Conservation (phyloP, 37 sponge, comb jelly and placozoan genomes). For the Aplysina aerophoba region DNA sequence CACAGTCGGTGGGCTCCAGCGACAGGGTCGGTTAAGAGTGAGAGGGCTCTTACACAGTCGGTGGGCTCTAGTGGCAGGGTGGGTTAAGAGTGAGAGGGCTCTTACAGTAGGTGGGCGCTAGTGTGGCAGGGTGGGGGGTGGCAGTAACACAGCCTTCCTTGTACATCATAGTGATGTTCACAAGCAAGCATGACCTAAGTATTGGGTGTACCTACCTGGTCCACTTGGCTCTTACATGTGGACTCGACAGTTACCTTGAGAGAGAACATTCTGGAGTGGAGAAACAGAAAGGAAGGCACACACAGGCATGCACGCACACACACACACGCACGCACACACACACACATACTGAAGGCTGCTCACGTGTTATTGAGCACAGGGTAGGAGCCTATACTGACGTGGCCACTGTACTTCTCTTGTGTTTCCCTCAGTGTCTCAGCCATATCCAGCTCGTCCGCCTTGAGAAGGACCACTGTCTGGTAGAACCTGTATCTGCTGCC, state of each 20-base stretch:
- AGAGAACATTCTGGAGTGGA: background rate
- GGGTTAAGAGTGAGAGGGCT: no score
- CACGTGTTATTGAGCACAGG: slow-evolving; percentile 36
- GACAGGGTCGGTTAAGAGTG: no score
- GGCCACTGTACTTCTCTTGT: slow-evolving; percentile 42
- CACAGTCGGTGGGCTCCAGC: no score
- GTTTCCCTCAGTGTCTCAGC: slow-evolving; percentile 47
- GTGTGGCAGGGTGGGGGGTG: no score
- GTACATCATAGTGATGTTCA: no score
- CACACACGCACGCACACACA: slow-evolving; percentile 6
- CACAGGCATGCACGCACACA: background rate
- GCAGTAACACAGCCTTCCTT: no score
- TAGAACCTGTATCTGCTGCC: slow-evolving; percentile 40
- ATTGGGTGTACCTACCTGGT: slow-evolving; percentile 62
- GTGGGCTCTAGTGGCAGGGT: no score
- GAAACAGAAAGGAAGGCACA: no score
- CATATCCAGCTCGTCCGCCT: slow-evolving; percentile 58
- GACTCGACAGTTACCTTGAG: slow-evolving; percentile 69
- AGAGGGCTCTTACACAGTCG: no score
- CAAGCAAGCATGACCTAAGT: no score
- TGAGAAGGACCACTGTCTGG: slow-evolving; percentile 57
- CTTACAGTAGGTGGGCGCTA: no score
- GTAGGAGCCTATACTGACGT: slow-evolving; percentile 81
- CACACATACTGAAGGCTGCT: slow-evolving; percentile 13
- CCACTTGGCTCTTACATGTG: slow-evolving; percentile 18